Conservation (phyloP, 2,113 vertebrate genomes). For the Edolisoma coerulescens region DNA sequence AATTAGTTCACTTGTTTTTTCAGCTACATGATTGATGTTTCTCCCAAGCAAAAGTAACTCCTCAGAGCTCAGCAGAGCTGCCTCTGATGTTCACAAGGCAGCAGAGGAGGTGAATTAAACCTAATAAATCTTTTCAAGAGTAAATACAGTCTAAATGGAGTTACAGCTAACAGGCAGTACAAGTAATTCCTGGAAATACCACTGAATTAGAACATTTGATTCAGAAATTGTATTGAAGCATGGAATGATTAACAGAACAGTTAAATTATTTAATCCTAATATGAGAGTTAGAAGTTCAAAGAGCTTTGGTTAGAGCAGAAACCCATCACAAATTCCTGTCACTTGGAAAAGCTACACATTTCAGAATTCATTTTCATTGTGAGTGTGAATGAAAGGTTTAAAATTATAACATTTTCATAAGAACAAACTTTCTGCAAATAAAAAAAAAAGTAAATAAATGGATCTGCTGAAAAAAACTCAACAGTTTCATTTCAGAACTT, state of each 20-base stretch:
- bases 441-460: neutral
- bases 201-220: neutral
- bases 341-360: neutral
- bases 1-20: neutral
- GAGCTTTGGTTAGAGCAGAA: neutral
- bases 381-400: neutral
- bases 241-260: neutral
- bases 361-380: neutral
- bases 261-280: neutral
- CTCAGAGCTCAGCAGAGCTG: neutral
- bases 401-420: neutral
- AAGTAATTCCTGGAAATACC: neutral
- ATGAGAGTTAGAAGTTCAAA: neutral
- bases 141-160: neutral
- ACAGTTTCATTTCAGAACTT: neutral
- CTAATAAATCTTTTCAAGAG: neutral
- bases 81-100: neutral
- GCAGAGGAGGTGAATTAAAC: slow-evolving; percentile 1
- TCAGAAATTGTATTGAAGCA: neutral
- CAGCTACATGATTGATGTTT: neutral
- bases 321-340: neutral
- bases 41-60: neutral
- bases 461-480: neutral
- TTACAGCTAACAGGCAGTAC: neutral
- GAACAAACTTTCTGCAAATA: neutral